Evolutionary conservation across 2,797 vertebrate species (phyloP), one percentile per base, ranked within the genome.

Genomic region (Protosalanx chinensis): DNA sequence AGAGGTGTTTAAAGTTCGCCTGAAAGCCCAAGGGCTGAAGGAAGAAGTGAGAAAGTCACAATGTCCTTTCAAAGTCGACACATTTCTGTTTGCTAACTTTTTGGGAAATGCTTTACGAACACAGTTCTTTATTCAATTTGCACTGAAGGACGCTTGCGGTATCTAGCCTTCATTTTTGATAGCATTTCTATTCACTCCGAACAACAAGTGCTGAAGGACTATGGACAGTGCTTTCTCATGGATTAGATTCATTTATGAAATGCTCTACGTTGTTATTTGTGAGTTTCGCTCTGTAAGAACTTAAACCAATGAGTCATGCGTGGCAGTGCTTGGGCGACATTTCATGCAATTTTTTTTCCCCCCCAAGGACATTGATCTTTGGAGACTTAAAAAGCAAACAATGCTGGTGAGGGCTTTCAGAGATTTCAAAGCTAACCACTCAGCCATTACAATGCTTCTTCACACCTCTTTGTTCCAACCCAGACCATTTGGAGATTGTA

Each of bases 1-100:
- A 80, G 70, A 76, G 63, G 72, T 82, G 81, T 87, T 90, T 87
- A 87, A 89, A 79, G 84, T 84, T 81, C 73, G 64, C 76, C 75
- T 81, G 81, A 74, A 82, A 84, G 76, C 85, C 89, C 81, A 68
- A 6, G 6, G 76, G 86, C 75, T 57, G 35, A 49, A 61, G 35
- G 70, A 69, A 68, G 57, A 27, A 65, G 67, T 81, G 75, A 61
- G 80, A 84, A 90, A 90, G 87, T 87, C 88, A 88, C 79, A 76
- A 68, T 79, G 85, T 83, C 85, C 82, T 89, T 80, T 80, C 68
- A 83, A 80, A 81, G 60, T 70, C 60, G 49, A 33, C 77, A 72
- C 73, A 32, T 35, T 58, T 73, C 80, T 69, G 2, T 15, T 66
- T 53, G 30, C 58, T 67, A 30, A 71, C 41, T 46, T 12, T 46